Base-by-base conservation (phyloP, 2,888 invertebrate species). In the Pyrocoelia pectoralis region DNA sequence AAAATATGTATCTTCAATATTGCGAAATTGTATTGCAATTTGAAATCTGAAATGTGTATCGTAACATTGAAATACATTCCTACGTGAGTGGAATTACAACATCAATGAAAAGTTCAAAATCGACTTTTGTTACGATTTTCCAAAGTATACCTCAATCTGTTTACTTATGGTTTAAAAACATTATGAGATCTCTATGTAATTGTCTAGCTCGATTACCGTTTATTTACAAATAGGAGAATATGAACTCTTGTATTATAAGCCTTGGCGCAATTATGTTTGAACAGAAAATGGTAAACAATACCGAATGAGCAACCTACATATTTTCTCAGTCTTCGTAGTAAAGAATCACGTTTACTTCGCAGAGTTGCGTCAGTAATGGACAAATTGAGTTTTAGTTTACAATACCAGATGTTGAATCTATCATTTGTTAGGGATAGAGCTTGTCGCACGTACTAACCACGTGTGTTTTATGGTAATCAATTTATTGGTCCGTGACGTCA, bases 51-150 rank as follows among this genome's bases (percentile, higher is more conserved):
- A 24, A 24, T 24, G 24, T 6, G 24, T 24, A 24, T 24, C 24
- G 24, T 24, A 3, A 6, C 24, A 24, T 24, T 6, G 24, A 6
- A 24, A 24, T 24, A 24, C 24, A 24, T n/a, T n/a, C n/a, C n/a
- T n/a, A n/a, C 33, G n/a, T 33, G 33, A 33, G 33, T 33, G n/a
- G 33, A 33, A n/a, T 33, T 33, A 33, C 33, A n/a, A 33, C n/a
- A 33, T 33, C 3, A 6, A 33, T 33, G 8, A 33, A 33, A 3
- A 33, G 33, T n/a, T 33, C n/a, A 33, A 33, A 33, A 33, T 10
- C 33, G 3, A 33, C 33, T 33, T 33, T 33, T 33, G 33, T 33
- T 33, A 4, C 33, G n/a, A 33, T 33, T 33, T 33, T 33, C 33
- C n/a, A 8, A n/a, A n/a, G 33, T 6, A 33, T 33, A 33, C 24